These are phyloP conservation scores for Ianthella basta DNA, from an alignment of 37 sponge, comb jelly and placozoan genomes.

Conservation along the genomic window DNA sequence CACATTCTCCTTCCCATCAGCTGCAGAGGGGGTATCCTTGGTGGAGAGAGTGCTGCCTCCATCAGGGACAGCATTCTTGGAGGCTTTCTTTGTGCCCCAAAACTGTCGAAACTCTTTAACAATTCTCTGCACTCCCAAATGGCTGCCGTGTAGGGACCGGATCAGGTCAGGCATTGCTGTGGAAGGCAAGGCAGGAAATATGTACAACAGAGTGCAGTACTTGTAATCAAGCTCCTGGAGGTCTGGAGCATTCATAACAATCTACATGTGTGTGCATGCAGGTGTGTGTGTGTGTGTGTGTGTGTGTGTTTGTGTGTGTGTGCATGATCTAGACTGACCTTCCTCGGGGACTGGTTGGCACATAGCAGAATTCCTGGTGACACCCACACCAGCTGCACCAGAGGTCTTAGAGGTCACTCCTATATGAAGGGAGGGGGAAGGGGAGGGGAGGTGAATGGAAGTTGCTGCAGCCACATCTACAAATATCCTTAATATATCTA, in stretches of 20 bases:
- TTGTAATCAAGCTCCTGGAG: background rate
- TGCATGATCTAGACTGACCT: constrained; percentile 33
- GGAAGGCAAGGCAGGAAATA: background rate
- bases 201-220: too few relatives aligned
- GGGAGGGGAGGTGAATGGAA: too few relatives aligned
- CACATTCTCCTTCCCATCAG: background rate
- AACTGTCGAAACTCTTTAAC: constrained; percentile 67
- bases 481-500: too few relatives aligned
- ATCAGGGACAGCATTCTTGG: background rate
- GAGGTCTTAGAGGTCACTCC: background rate
- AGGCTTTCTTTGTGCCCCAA: constrained; percentile 64
- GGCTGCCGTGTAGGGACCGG: constrained; percentile 74
- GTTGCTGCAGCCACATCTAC: too few relatives aligned
- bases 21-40: background rate
- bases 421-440: too few relatives aligned
- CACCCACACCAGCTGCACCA: background rate
- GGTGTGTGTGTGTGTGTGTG: background rate
- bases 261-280: background rate
- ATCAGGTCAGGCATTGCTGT: constrained; percentile 89
- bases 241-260: too few relatives aligned
- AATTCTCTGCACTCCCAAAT: constrained; percentile 61
- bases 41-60: background rate
- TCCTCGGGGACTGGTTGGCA: constrained; percentile 66
- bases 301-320: too few relatives aligned
- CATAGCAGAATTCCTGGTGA: background rate